Evolutionary conservation across 1,140 invertebrate species (phyloP).

Genomic region (Rhagoletis zephyria): DNA sequence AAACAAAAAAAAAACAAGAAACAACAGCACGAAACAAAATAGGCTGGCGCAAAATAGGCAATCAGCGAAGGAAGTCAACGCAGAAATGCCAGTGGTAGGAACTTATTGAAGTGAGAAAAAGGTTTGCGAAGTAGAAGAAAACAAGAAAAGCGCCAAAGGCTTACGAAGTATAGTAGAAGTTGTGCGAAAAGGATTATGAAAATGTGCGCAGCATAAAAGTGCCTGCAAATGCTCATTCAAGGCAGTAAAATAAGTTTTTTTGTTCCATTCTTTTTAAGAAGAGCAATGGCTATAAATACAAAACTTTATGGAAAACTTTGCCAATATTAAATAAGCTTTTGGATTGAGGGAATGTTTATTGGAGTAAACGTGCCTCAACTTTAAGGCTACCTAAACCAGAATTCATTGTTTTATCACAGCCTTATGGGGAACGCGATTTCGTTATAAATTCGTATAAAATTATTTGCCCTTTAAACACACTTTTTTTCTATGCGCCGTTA

Average conservation of each 20-base stretch:
- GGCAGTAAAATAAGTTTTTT: neutral
- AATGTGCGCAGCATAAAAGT: slow-evolving; percentile 11
- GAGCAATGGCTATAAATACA: neutral
- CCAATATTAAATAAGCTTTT: slow-evolving; percentile 19
- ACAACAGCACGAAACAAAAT: neutral
- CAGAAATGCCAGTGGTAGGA: neutral
- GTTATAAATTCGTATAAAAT: too few species aligned
- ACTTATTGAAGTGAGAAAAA: neutral
- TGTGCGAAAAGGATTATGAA: slow-evolving; percentile 7
- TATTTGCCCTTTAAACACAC: too few species aligned
- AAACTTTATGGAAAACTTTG: slow-evolving; percentile 28
- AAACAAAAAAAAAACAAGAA: neutral
- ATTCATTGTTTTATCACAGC: too few species aligned
- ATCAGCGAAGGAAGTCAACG: neutral
- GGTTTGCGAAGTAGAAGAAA: neutral
- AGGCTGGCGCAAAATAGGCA: neutral
- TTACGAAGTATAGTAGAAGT: neutral
- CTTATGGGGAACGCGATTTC: too few species aligned
- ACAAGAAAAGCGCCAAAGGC: slow-evolving; percentile 9
- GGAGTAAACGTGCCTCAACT: too few species aligned
- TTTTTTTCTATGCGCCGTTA: too few species aligned
- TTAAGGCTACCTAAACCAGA: too few species aligned
- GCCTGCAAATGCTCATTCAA: slow-evolving; percentile 13
- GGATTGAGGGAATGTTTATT: neutral
- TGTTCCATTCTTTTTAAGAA: neutral